Evolutionary conservation across 2,113 vertebrate species (phyloP), one percentile per base, ranked within the genome.

Genomic region (Sinocyclocheilus rhinocerous): DNA sequence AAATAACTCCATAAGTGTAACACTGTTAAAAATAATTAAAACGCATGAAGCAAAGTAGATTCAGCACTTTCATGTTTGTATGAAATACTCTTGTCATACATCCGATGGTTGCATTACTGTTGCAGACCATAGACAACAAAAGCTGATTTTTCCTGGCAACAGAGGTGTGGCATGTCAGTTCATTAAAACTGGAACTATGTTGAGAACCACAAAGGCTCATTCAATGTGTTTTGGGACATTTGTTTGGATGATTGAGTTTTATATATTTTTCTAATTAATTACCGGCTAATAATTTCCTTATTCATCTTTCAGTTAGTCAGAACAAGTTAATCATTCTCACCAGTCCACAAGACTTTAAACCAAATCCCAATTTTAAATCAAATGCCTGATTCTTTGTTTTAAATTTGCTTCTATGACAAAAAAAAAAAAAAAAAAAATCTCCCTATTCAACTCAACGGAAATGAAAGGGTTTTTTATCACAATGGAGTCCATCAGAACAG

Each of bases 401-500:
- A 15, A 39, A 4, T 70, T 70, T 9, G 57, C 22, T 2, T 59
- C 57, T 22, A 22, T 61, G 22, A n/a, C 22, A 67, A 26, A n/a
- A n/a, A n/a, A n/a, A n/a, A n/a, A n/a, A n/a, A n/a, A n/a, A n/a
- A n/a, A n/a, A n/a, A n/a, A n/a, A n/a, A n/a, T n/a, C n/a, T n/a
- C n/a, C n/a, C n/a, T n/a, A n/a, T n/a, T n/a, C n/a, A n/a, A n/a
- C n/a, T n/a, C n/a, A n/a, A n/a, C n/a, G n/a, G n/a, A 22, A 81
- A 73, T 75, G n/a, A 86, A 79, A 86, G 29, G 70, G 72, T 76
- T 55, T n/a, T 78, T 76, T 18, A 78, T 42, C 63, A 72, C 57
- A 83, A 39, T 39, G 39, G 18, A 18, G 29, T 69, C 26, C 1
- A 16, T 85, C 77, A 75, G 29, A 85, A 70, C 24, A 50, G 55